Percentiles rank a stretch among this genome's conserved stretches.
Conservation (phyloP, 53 echinoderm and acorn worm species). For the Paracentrotus lividus region DNA sequence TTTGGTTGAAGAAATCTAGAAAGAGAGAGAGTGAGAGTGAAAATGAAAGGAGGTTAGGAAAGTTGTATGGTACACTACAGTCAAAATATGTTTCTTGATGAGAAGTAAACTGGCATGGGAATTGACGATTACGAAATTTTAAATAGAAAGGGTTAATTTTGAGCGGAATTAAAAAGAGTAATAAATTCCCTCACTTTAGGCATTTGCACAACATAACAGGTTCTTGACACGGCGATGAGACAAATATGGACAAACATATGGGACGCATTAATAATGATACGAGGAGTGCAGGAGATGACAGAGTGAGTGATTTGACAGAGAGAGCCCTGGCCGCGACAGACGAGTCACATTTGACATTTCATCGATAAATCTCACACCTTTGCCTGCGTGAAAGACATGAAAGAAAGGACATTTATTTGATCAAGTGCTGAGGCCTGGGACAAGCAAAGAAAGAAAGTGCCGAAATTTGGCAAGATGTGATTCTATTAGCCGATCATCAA, state of each 20-base stretch:
- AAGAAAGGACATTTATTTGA: constrained; percentile 28
- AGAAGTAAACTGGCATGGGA: too few relatives aligned
- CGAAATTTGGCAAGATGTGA: background rate
- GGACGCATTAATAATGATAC: too few relatives aligned
- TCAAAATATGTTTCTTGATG: too few relatives aligned
- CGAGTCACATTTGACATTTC: constrained; percentile 53
- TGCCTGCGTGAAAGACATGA: background rate
- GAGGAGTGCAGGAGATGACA: background rate
- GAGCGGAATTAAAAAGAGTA: too few relatives aligned
- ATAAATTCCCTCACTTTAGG: too few relatives aligned
- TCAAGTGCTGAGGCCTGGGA: background rate
- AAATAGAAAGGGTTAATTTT: too few relatives aligned
- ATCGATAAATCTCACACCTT: constrained; percentile 58
- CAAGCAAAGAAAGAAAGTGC: background rate
- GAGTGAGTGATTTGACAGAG: background rate
- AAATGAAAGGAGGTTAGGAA: too few relatives aligned
- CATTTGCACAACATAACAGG: background rate
- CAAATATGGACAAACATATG: background rate
- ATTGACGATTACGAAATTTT: too few relatives aligned
- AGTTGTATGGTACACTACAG: too few relatives aligned
- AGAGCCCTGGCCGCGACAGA: background rate
- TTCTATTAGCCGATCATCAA: constrained; percentile 32
- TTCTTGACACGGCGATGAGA: background rate
- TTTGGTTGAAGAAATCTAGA: constrained; percentile 16
- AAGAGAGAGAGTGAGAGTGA: background rate